Evolutionary conservation across 2,113 vertebrate genomes (phyloP).

Genomic region (Gasterosteus nipponicus): DNA sequence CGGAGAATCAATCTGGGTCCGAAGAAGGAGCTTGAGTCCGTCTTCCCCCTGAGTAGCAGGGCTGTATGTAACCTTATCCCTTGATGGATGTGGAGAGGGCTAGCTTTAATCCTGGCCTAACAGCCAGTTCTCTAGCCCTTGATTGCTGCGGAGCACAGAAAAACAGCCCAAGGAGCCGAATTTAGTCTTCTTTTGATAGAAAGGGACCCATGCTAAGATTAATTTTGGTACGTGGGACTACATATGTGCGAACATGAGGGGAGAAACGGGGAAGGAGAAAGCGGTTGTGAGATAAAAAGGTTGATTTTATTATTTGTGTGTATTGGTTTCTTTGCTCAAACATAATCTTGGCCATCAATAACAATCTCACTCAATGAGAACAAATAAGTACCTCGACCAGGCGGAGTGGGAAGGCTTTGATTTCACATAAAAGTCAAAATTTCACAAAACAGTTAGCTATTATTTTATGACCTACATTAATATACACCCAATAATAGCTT

Average conservation of each 20-base stretch:
- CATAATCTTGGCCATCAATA: slow-evolving; percentile 55
- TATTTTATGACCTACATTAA: background rate
- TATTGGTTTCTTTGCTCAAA: slow-evolving; percentile 47
- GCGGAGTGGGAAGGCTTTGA: slow-evolving; percentile 39
- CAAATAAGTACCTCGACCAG: slow-evolving; percentile 42
- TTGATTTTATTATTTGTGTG: slow-evolving; percentile 45
- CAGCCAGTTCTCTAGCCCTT: slow-evolving; percentile 73
- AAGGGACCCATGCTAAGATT: slow-evolving; percentile 46
- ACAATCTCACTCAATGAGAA: slow-evolving; percentile 66
- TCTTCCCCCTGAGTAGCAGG: slow-evolving; percentile 58
- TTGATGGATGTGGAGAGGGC: slow-evolving; percentile 77
- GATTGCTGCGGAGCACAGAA: slow-evolving; percentile 71
- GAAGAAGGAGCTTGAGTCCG: slow-evolving; percentile 58
- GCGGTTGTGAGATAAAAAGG: slow-evolving; percentile 1
- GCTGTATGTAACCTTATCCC: slow-evolving; percentile 70
- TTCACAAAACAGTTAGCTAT: background rate
- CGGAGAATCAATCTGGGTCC: slow-evolving; percentile 74
- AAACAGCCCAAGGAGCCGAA: slow-evolving; percentile 62
- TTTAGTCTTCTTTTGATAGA: slow-evolving; percentile 67
- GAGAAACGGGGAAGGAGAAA: slow-evolving; percentile 15
- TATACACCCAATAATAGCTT: background rate
- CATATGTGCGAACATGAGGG: slow-evolving; percentile 37
- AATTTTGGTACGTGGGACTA: slow-evolving; percentile 47
- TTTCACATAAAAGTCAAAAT: slow-evolving; percentile 43
- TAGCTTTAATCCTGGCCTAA: slow-evolving; percentile 80